Base-by-base conservation (phyloP, 1,140 invertebrate genomes). In the Heliconius congener region DNA sequence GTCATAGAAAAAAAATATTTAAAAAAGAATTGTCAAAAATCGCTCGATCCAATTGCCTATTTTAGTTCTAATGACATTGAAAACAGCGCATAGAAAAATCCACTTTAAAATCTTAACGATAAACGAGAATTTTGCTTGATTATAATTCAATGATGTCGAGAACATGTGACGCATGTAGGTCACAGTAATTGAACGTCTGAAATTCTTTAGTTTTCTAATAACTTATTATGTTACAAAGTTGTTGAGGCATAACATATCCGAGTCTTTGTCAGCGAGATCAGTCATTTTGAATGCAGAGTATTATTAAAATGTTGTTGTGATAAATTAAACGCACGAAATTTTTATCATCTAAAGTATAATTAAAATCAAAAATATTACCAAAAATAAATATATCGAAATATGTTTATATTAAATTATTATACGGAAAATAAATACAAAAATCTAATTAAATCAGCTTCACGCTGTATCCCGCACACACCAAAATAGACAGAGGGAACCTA, bases 161-260 rank as follows among this genome's bases (percentile, higher is more conserved):
- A 71, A 76, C 34, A 76, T 76, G 66, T 71, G 57, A 70, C 60
- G 71, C 27, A 76, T 76, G n/a, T 71, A 71, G 60, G 75, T 71
- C 75, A 60, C 57, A 27, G 27, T 76, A 76, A 76, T 76, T 76
- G 60, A 71, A 42, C 75, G 60, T 27, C n/a, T 60, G 75, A 76
- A 76, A 76, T 71, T 71, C 37, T 76, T 74, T 46, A 60, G 16
- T 30, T 55, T 42, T 50, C 23, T 66, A 27, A 66, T 66, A 57
- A 3, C 55, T 57, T 27, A 66, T 66, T 11, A 27, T n/a, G 57
- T 66, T 27, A 66, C 57, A 66, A 27, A 30, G 57, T 66, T 66
- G 23, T 66, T 66, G 27, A 66, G 57, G 19, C 55, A 46, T 46
- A 57, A 57, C 23, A 23, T 1, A 13, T 30, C 1, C 23, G 8